Conservation (phyloP, 1,140 invertebrate genomes). For the Drosophila burlai region DNA sequence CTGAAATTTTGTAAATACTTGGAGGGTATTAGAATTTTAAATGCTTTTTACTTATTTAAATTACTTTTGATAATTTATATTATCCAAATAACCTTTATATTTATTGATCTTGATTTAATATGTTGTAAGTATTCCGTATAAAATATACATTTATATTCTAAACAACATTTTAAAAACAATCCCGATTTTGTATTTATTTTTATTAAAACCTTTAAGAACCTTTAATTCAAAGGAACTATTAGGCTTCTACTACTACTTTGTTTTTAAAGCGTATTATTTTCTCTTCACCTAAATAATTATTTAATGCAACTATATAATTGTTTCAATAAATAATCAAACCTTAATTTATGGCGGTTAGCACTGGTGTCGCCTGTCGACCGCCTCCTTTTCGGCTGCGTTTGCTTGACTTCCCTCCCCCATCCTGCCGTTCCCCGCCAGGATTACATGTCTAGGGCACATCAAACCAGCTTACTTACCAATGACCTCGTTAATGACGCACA, state of each 20-base stretch:
- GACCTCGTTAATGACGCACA: conserved; percentile 76
- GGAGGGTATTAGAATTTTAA: not conserved
- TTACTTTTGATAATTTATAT: not conserved
- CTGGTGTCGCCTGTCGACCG: conserved; percentile 18
- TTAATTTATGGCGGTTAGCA: conserved; percentile 6
- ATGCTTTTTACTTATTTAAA: not conserved
- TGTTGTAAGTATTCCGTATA: no score
- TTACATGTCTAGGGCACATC: conserved; percentile 83
- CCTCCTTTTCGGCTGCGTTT: conserved; percentile 29
- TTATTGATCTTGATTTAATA: no score
- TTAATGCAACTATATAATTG: not conserved
- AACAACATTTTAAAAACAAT: no score
- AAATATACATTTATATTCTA: no score
- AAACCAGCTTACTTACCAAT: conserved; percentile 83
- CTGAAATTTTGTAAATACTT: not conserved
- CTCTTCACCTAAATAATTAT: not conserved
- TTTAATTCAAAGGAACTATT: no score
- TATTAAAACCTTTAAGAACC: no score
- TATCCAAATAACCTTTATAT: no score
- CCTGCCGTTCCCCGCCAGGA: conserved; percentile 41
- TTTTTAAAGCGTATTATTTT: not conserved
- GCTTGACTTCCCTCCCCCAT: conserved; percentile 43
- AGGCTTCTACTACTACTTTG: not conserved
- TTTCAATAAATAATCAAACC: not conserved
- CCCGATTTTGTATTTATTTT: no score